Percentiles rank a stretch among this genome's conserved stretches.
These are phyloP conservation scores for Pelodiscus sinensis DNA, from an alignment of 2,113 vertebrate species.

Conservation along the genomic window DNA sequence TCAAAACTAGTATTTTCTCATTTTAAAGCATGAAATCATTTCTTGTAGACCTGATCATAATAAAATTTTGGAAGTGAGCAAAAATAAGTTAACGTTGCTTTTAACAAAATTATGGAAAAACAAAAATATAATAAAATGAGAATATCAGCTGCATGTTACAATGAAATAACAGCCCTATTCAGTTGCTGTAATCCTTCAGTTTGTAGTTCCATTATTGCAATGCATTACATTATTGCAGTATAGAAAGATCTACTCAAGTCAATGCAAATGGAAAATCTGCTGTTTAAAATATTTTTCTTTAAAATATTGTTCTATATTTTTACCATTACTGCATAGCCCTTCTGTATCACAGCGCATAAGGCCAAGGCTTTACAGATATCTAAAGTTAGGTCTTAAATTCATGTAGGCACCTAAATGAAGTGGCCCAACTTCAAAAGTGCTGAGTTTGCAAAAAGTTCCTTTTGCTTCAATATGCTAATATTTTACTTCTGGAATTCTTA, in stretches of 20 bases:
- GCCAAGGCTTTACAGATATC: background rate
- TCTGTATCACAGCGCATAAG: background rate
- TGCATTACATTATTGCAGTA: accelerated
- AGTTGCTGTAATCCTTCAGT: background rate
- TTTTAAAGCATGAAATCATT: background rate
- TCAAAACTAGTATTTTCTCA: background rate
- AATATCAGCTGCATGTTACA: background rate
- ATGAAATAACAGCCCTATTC: accelerated
- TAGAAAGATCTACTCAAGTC: background rate
- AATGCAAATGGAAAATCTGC: background rate
- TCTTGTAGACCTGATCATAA: background rate
- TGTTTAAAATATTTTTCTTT: background rate
- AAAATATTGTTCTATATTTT: background rate
- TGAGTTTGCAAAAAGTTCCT: background rate
- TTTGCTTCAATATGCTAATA: background rate
- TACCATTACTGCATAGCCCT: background rate
- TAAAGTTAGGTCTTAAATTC: background rate
- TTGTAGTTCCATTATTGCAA: background rate
- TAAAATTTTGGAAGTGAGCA: background rate
- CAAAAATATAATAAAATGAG: background rate
- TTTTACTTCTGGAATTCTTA: background rate
- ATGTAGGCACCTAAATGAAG: background rate
- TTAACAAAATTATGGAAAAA: background rate
- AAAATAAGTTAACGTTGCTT: background rate
- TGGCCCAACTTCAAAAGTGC: background rate